Base-by-base conservation (phyloP, 2,888 invertebrate genomes). In the Rotaria socialis region DNA sequence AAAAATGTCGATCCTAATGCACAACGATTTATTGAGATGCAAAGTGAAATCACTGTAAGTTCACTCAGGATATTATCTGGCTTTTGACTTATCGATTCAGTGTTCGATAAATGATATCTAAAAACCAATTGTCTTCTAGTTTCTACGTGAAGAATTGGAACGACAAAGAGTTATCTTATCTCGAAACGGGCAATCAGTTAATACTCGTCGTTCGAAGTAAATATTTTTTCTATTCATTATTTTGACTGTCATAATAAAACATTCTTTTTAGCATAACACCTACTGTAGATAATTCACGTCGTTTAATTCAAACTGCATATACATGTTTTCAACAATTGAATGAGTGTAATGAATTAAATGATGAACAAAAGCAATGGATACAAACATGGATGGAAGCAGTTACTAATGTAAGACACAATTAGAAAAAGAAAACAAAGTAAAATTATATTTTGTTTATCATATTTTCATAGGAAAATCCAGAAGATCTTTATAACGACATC, bases 11-110 rank as follows among this genome's bases (percentile, higher is more conserved):
- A 91, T 88, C 89, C 90, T 50, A 90, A 90, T 89, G 89, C 89
- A 24, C 85, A 85, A n/a, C 85, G 85, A n/a, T 90, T 91, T 89
- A 90, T 91, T 87, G 91, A 91, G 87, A 91, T 91, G 91, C 90
- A 91, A 88, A 89, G 88, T 88, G 91, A 91, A 89, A 91, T 91
- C 47, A 90, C 90, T 89, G 91, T 91, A 87, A 35, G 67, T 67
- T 50, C 50, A 11, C 50, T 50, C 50, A 11, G 11, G 50, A 41
- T 7, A 43, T 50, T 55, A 87, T 50, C 60, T 90, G 89, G 90
- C 89, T 35, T 87, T 91, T n/a, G n/a, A n/a, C n/a, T n/a, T n/a
- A n/a, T n/a, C n/a, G n/a, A n/a, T n/a, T n/a, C n/a, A n/a, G n/a
- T n/a, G n/a, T n/a, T n/a, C n/a, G n/a, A n/a, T n/a, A n/a, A n/a